phyloP scores from a whole-genome alignment of 2,113 vertebrate species.

The Gorsachius goisagi region DNA sequence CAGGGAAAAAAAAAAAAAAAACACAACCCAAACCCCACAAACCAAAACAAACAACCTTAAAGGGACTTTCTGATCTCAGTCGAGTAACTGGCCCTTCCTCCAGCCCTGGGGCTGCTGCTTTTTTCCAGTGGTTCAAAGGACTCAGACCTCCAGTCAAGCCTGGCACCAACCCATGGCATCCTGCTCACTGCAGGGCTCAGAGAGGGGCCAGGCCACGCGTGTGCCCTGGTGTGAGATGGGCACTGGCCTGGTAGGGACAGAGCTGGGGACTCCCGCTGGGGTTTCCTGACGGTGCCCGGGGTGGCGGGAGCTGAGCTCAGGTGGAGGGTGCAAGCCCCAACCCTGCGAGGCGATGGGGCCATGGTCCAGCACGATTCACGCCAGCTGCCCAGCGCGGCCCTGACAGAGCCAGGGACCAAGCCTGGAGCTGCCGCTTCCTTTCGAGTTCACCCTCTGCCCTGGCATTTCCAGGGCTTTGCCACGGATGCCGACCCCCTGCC shows the following conservation, averaged over 20 bases:
- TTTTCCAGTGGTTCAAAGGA: background rate
- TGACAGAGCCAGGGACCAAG: background rate
- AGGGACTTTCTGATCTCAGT: background rate
- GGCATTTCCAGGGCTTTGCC: background rate
- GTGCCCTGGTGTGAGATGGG: background rate
- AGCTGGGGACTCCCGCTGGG: accelerated
- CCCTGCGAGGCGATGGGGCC: accelerated
- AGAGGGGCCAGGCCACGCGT: accelerated
- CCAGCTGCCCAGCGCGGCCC: background rate
- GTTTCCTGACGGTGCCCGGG: too few species aligned
- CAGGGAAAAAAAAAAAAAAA: background rate
- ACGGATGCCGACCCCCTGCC: accelerated
- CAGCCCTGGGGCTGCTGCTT: background rate
- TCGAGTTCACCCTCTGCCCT: background rate
- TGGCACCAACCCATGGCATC: background rate
- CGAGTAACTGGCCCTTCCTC: background rate
- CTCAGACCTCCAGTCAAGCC: background rate
- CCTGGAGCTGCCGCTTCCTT: background rate
- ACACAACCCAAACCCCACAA: too few species aligned
- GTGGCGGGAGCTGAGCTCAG: background rate
- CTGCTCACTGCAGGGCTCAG: background rate
- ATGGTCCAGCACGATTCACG: background rate
- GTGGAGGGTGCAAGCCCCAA: background rate
- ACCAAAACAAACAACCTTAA: background rate
- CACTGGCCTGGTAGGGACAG: accelerated